phyloP scores from a whole-genome alignment of 2,888 invertebrate genomes.

The Hydropsyche betteni region DNA sequence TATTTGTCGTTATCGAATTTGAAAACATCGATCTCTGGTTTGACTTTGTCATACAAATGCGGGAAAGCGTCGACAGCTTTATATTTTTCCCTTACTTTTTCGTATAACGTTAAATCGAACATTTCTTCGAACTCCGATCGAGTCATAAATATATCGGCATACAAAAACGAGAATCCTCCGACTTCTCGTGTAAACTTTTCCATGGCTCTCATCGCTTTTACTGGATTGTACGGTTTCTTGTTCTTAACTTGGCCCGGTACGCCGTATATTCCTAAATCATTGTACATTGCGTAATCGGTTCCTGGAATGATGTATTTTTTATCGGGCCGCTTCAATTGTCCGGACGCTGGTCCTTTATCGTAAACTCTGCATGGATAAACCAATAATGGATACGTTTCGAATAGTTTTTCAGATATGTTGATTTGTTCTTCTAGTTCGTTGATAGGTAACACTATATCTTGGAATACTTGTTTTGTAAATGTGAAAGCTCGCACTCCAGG shows the following conservation, averaged over 20 bases:
- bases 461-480: slow-evolving; percentile 76
- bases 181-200: slow-evolving; percentile 74
- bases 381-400: slow-evolving; percentile 74
- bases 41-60: slow-evolving; percentile 73
- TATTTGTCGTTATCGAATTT: slow-evolving; percentile 59
- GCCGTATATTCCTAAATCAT: slow-evolving; percentile 76
- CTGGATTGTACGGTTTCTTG: slow-evolving; percentile 70
- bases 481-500: slow-evolving; percentile 74
- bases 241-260: slow-evolving; percentile 72
- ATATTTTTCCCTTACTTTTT: slow-evolving; percentile 68
- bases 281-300: slow-evolving; percentile 75
- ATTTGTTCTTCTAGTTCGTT: slow-evolving; percentile 72
- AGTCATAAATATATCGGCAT: slow-evolving; percentile 77
- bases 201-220: slow-evolving; percentile 73
- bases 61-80: slow-evolving; percentile 70
- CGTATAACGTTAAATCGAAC: slow-evolving; percentile 74
- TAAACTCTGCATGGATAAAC: slow-evolving; percentile 75
- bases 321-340: slow-evolving; percentile 68
- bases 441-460: slow-evolving; percentile 75
- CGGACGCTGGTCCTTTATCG: slow-evolving; percentile 69
- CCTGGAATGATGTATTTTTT: slow-evolving; percentile 70
- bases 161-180: slow-evolving; percentile 74
- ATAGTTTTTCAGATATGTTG: slow-evolving; percentile 66
- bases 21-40: slow-evolving; percentile 73
- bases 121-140: slow-evolving; percentile 71